phyloP scores from a whole-genome alignment of 1,140 invertebrate genomes.

The Eurosta solidaginis region DNA sequence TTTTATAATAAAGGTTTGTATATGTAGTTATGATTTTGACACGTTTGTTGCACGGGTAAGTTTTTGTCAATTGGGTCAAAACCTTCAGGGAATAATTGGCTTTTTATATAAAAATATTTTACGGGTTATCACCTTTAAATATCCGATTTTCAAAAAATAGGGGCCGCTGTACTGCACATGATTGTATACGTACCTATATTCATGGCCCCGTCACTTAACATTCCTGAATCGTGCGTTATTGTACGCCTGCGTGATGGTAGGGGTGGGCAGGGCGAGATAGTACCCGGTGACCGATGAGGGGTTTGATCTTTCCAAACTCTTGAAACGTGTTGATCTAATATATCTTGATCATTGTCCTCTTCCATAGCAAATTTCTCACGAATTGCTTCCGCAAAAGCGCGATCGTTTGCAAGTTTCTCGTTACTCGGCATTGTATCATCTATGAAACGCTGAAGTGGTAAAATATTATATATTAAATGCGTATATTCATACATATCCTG shows the following conservation, averaged over 20 bases:
- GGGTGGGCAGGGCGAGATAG: conserved; percentile 59
- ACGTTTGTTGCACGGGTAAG: too few species aligned
- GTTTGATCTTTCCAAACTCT: conserved; percentile 87
- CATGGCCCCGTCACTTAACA: conserved; percentile 60
- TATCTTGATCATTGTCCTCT: conserved; percentile 84
- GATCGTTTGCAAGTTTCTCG: conserved; percentile 60
- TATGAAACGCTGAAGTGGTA: conserved; percentile 51
- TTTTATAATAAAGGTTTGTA: too few species aligned
- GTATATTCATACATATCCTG: not conserved
- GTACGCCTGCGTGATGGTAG: conserved; percentile 68
- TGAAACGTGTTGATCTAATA: conserved; percentile 88
- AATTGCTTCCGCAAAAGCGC: conserved; percentile 71
- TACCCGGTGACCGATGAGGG: conserved; percentile 73
- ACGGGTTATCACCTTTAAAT: too few species aligned
- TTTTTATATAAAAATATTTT: too few species aligned
- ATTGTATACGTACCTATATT: conserved; percentile 46
- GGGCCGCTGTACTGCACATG: not conserved
- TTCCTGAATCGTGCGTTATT: conserved; percentile 56
- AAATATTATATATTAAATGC: conserved; percentile 1
- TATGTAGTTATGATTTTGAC: too few species aligned
- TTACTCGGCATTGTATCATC: conserved; percentile 62
- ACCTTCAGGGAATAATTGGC: too few species aligned
- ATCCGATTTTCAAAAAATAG: too few species aligned
- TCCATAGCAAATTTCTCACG: conserved; percentile 74
- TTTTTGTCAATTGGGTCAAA: too few species aligned